Base-by-base conservation (phyloP, 2,888 invertebrate species). In the Cataglyphis albicans region DNA sequence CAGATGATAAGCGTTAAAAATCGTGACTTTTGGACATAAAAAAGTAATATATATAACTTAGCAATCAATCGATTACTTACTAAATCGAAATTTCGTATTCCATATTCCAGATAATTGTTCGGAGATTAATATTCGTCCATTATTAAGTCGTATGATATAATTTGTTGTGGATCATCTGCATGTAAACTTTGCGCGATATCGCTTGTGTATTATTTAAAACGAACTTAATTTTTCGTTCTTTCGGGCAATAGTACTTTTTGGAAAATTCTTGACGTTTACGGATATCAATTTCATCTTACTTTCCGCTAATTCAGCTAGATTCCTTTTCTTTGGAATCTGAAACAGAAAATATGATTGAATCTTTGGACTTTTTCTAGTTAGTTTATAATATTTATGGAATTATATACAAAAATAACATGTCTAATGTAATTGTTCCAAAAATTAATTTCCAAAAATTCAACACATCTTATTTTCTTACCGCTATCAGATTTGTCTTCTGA, bases 301-400 rank as follows among this genome's bases (percentile, higher is more conserved):
- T 61, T 83, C 84, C 84, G 88, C 48, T 85, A 87, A 96, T 96
- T 96, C 96, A 96, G 96, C 96, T 96, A 83, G 96, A 96, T 95
- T 96, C 96, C 92, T 96, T 96, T 93, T 96, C 96, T 95, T 96
- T 96, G 90, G 96, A 96, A 95, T 96, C 96, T 96, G 95, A n/a
- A 96, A 91, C 78, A 52, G 81, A 81, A 83, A 38, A 35, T n/a
- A 35, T 18, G 7, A 35, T 21, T n/a, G 10, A 59, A 1, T 72
- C n/a, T 35, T 70, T 44, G 41, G 1, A 78, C 6, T 21, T 6
- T 21, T 7, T 18, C 7, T 10, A 15, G 7, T 67, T 44, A 41
- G 21, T 82, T 72, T 25, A 35, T 35, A 35, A 35, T 41, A 55
- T 32, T 35, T 32, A n/a, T 70, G 10, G 32, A 38, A 38, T 18